These are phyloP conservation scores for Sylvietta virens DNA, from an alignment of 2,113 vertebrate genomes.

Conservation along the genomic window DNA sequence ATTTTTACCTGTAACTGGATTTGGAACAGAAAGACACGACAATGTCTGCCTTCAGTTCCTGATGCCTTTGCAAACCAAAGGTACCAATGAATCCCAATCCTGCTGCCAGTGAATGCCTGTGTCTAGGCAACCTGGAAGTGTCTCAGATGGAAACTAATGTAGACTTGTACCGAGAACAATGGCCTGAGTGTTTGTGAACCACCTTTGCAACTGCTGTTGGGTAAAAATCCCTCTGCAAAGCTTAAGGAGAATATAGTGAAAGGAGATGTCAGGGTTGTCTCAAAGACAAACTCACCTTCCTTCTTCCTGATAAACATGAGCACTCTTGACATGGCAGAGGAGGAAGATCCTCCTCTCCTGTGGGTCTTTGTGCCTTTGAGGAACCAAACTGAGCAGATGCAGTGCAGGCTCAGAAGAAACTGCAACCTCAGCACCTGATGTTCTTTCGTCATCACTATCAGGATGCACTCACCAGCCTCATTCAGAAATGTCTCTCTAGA, in stretches of 20 bases:
- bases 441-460: accelerated
- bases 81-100: not conserved
- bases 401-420: not conserved
- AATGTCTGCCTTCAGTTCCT: not conserved
- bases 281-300: not conserved
- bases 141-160: accelerated
- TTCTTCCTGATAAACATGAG: not conserved
- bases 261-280: not conserved
- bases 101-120: not conserved
- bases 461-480: not conserved
- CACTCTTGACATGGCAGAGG: accelerated
- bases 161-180: not conserved
- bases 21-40: not conserved
- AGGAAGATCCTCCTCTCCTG: not conserved
- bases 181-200: not conserved
- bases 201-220: not conserved
- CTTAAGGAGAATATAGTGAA: not conserved
- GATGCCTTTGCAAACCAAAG: not conserved
- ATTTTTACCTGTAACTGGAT: not conserved
- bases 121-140: not conserved
- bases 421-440: not conserved
- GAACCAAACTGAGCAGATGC: not conserved
- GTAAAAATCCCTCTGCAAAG: not conserved
- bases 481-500: not conserved
- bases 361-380: not conserved